Conservation (phyloP, 2,888 invertebrate genomes). For the Amblyteles armatorius region DNA sequence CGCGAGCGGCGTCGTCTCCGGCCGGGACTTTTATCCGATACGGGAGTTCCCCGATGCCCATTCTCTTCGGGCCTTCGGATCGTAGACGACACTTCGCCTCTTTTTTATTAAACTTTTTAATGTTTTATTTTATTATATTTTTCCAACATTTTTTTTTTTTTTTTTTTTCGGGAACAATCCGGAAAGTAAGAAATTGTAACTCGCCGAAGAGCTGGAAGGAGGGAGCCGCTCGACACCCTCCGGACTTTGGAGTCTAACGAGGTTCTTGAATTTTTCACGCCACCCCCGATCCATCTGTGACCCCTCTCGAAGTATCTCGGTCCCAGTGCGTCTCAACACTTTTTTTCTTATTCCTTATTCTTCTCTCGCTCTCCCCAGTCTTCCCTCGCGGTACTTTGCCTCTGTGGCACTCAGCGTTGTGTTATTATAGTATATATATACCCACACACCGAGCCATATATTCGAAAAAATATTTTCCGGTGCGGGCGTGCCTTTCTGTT, state of each 20-base stretch:
- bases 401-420: constrained; percentile 27
- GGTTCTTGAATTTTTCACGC: constrained; percentile 64
- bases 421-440: constrained; percentile 8
- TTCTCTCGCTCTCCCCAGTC: neutral
- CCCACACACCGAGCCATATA: constrained; percentile 7
- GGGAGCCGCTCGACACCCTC: constrained; percentile 57
- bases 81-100: constrained; percentile 12
- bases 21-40: constrained; percentile 21
- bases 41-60: neutral
- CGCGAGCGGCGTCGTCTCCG: neutral
- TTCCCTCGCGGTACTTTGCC: constrained; percentile 21
- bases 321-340: constrained; percentile 61
- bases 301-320: constrained; percentile 45
- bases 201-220: neutral
- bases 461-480: constrained; percentile 34
- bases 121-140: neutral
- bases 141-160: constrained; percentile 5
- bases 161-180: constrained; percentile 10
- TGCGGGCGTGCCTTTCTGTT: constrained; percentile 12
- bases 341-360: constrained; percentile 38
- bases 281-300: constrained; percentile 56
- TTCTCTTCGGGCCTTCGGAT: constrained; percentile 14
- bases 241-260: constrained; percentile 62
- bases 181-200: constrained; percentile 43
- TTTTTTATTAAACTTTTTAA: neutral